Base-by-base conservation (phyloP, 1,140 invertebrate genomes). In the Chelonus insularis region DNA sequence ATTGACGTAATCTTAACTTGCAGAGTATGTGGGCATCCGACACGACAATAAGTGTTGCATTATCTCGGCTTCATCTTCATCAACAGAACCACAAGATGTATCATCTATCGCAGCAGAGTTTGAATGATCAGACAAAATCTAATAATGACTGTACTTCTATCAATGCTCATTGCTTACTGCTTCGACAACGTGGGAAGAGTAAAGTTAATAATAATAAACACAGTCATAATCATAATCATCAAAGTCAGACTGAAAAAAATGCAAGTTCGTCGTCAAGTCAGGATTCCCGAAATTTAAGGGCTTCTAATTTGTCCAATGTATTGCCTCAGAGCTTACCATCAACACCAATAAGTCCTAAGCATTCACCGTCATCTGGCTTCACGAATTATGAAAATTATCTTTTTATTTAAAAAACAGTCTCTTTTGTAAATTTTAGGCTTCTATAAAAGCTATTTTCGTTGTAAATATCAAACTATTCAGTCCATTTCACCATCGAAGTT, bases 361-460 rank as follows among this genome's bases (percentile, higher is more conserved):
- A 80, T 60, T 62, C 82, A 45, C 68, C 73, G 21, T 69, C 74
- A n/a, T 73, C 75, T 37, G 36, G 79, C 4, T 86, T 85, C 66
- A 80, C 82, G 16, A 83, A 86, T 62, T 86, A 86, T 68, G 85
- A 86, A 69, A 86, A 86, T 74, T 86, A 86, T 71, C 81, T 86
- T 62, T 86, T 85, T 65, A 86, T 86, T 69, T 86, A 72, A 78
- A n/a, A n/a, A n/a, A n/a, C n/a, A n/a, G n/a, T n/a, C n/a, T n/a
- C n/a, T n/a, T n/a, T n/a, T n/a, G n/a, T n/a, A n/a, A n/a, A n/a
- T n/a, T n/a, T n/a, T n/a, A n/a, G n/a, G n/a, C n/a, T n/a, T n/a
- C n/a, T n/a, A n/a, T n/a, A n/a, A n/a, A n/a, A n/a, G n/a, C n/a
- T n/a, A n/a, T n/a, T n/a, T n/a, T n/a, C n/a, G n/a, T n/a, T n/a